A percentile compares a stretch with the other conserved stretches of the same genome.
phyloP scores from a whole-genome alignment of 2,888 invertebrate genomes.

The Polydrusus pterygomalis region DNA sequence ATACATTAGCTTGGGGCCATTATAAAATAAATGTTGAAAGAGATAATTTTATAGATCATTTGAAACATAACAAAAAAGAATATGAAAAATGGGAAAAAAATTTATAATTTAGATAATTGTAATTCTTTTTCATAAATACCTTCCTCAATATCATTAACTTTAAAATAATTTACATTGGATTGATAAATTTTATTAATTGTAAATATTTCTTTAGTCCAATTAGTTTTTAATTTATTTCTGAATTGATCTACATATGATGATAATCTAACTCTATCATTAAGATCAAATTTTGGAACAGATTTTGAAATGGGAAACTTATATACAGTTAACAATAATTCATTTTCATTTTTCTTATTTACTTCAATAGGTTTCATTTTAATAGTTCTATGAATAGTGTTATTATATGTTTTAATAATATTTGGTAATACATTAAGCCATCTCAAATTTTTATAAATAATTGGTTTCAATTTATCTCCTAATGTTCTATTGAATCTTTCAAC shows the following conservation, averaged over 20 bases:
- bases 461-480: not conserved
- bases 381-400: not conserved
- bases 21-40: not conserved
- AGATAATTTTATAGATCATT: no score
- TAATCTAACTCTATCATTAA: not conserved
- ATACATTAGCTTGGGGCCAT: slow-evolving; percentile 6
- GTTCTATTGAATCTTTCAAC: not conserved
- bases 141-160: not conserved
- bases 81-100: not conserved
- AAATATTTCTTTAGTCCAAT: not conserved
- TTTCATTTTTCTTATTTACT: not conserved
- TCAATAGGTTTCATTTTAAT: not conserved
- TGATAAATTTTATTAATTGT: not conserved
- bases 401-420: not conserved
- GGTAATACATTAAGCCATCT: slow-evolving; percentile 1
- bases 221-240: not conserved
- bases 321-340: not conserved
- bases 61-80: no score
- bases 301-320: no score
- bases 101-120: not conserved
- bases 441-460: not conserved
- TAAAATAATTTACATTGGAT: slow-evolving; percentile 1
- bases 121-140: not conserved
- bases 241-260: not conserved
- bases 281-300: no score